A percentile compares a stretch with the other conserved stretches of the same genome.
phyloP scores from a whole-genome alignment of 2,888 invertebrate species.

The Exephanes ischioxanthus region DNA sequence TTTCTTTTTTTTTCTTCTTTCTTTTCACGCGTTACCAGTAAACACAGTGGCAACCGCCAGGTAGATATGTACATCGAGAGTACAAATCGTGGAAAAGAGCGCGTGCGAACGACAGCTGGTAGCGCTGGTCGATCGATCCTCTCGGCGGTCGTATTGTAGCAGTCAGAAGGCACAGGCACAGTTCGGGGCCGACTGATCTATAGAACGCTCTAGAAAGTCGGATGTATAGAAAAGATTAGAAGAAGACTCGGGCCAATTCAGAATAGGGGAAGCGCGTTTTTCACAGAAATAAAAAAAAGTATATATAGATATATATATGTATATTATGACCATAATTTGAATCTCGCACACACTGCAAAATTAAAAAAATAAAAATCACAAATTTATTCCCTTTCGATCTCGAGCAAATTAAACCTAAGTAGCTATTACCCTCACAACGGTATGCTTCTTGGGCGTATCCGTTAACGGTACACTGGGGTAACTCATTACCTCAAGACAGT shows the following conservation, averaged over 20 bases:
- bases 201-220: slow-evolving; percentile 47
- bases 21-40: background rate
- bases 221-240: slow-evolving; percentile 20
- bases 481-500: no score
- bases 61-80: slow-evolving; percentile 18
- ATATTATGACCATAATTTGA: background rate
- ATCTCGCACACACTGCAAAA: background rate
- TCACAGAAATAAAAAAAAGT: background rate
- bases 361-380: background rate
- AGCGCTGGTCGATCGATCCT: slow-evolving; percentile 52
- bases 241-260: background rate
- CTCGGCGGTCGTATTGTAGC: slow-evolving; percentile 1
- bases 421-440: no score
- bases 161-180: background rate
- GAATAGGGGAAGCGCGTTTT: background rate
- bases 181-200: slow-evolving; percentile 43
- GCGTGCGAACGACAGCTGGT: slow-evolving; percentile 62
- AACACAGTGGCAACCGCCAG: slow-evolving; percentile 2
- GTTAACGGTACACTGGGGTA: no score
- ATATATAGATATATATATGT: no score
- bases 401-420: background rate
- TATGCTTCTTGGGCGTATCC: no score
- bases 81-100: slow-evolving; percentile 56
- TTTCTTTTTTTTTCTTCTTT: background rate
- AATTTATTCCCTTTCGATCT: background rate